phyloP scores from a whole-genome alignment of 2,797 vertebrate genomes.

The Melanotaenia maccullochi region DNA sequence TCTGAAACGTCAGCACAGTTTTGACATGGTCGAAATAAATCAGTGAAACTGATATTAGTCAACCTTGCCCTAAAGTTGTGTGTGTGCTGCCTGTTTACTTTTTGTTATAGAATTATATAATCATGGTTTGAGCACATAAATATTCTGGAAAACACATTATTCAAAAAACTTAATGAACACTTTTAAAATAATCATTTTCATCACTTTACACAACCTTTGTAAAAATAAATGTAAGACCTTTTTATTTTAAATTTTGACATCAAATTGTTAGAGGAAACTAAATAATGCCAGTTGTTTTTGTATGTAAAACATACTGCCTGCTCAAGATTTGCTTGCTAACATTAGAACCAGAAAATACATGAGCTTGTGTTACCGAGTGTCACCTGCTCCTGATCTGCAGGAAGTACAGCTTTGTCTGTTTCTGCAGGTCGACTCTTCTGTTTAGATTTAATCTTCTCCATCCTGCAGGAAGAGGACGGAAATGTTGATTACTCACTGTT shows the following conservation, averaged over 20 bases:
- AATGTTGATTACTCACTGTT: conserved; percentile 1
- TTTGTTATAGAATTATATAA: neutral
- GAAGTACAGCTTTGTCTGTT: conserved; percentile 17
- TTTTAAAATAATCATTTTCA: neutral
- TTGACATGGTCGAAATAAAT: neutral
- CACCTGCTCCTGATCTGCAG: conserved; percentile 43
- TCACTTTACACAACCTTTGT: neutral
- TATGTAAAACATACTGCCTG: neutral
- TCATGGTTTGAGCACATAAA: neutral
- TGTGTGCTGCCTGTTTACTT: neutral
- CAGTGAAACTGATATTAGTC: neutral
- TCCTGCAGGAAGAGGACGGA: conserved; percentile 63
- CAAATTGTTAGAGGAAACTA: neutral
- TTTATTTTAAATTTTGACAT: neutral
- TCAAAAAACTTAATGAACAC: neutral
- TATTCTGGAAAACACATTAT: neutral
- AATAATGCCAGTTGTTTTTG: neutral
- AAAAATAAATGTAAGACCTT: neutral
- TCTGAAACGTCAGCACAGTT: neutral
- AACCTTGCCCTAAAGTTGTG: neutral
- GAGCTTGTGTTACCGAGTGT: conserved; percentile 48
- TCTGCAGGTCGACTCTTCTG: conserved; percentile 69
- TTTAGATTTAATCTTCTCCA: conserved; percentile 85
- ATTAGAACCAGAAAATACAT: conserved; percentile 18
- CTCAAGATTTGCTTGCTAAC: neutral